Percentiles rank a stretch among this genome's conserved stretches.
Conservation (phyloP, 2,113 vertebrate species). For the Aythya baeri region DNA sequence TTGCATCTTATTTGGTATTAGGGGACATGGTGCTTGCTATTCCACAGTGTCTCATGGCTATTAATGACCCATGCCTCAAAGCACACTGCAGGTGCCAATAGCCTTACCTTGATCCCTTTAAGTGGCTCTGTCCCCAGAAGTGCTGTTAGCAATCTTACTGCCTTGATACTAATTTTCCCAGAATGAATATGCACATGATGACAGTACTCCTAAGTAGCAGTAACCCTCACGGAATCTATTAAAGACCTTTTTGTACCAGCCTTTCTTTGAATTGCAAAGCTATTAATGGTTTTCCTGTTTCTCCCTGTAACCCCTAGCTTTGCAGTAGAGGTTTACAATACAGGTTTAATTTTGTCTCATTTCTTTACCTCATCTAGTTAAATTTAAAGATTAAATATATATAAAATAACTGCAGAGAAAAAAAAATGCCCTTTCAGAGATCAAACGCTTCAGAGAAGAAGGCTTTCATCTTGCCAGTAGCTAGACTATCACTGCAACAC, state of each 20-base stretch:
- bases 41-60: not conserved
- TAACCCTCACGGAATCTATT: not conserved
- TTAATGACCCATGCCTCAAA: constrained; percentile 11
- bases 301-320: not conserved
- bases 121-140: not conserved
- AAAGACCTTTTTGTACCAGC: not conserved
- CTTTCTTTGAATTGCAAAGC: constrained; percentile 1
- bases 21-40: not conserved
- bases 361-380: not conserved
- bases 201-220: not conserved
- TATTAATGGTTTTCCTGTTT: not conserved
- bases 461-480: not conserved
- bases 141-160: not conserved
- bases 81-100: not conserved
- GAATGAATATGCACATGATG: not conserved
- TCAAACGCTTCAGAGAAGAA: not conserved
- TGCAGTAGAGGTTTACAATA: not conserved
- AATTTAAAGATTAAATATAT: not conserved
- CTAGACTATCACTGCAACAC: not conserved
- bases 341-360: not conserved
- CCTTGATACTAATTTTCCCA: not conserved
- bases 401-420: not conserved
- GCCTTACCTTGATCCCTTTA: constrained; percentile 13
- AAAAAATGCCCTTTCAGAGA: not conserved
- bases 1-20: not conserved